These are phyloP conservation scores for Rhamnusium bicolor DNA, from an alignment of 2,888 invertebrate genomes.

Conservation along the genomic window DNA sequence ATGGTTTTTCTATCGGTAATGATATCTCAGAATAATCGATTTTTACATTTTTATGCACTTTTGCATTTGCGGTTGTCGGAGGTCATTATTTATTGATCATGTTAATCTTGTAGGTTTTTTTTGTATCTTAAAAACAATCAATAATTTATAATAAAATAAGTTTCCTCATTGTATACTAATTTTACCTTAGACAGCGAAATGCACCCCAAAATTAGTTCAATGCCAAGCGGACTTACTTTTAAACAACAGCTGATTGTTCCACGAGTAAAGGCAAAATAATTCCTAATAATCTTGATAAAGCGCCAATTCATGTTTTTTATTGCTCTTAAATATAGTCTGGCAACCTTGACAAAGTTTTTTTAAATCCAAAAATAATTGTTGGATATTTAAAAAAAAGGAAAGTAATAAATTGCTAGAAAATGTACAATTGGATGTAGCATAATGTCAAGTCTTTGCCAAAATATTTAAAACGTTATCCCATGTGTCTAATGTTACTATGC, in stretches of 20 bases:
- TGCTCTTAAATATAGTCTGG: background rate
- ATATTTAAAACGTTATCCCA: slow-evolving; percentile 17
- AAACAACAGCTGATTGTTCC: background rate
- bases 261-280: background rate
- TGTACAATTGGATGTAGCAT: slow-evolving; percentile 1
- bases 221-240: background rate
- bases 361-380: slow-evolving; percentile 1
- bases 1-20: no score
- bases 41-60: no score
- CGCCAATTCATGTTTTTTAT: background rate
- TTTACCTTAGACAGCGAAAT: background rate
- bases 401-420: background rate
- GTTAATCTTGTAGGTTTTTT: no score
- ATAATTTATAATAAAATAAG: no score
- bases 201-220: background rate
- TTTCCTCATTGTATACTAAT: background rate
- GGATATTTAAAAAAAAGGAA: background rate
- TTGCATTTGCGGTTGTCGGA: no score
- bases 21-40: no score
- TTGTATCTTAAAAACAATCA: no score
- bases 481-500: slow-evolving; percentile 15
- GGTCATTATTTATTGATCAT: no score
- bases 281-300: background rate
- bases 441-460: slow-evolving; percentile 4
- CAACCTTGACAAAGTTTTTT: background rate